A percentile compares a stretch with the other conserved stretches of the same genome.
These are phyloP conservation scores for Oophaga pumilio DNA, from an alignment of 2,113 vertebrate species.

Conservation along the genomic window DNA sequence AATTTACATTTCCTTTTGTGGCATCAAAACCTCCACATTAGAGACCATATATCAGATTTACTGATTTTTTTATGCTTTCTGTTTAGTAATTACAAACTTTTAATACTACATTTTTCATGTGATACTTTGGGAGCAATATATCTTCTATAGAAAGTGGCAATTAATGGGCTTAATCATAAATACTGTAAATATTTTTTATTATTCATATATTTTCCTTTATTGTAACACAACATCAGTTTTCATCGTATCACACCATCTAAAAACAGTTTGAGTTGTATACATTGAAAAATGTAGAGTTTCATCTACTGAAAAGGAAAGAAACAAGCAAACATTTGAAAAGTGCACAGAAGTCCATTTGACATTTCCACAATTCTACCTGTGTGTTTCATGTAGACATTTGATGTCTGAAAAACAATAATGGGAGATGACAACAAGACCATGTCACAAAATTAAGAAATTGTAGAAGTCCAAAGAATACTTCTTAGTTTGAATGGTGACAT, in stretches of 20 bases:
- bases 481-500: slow-evolving; percentile 25
- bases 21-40: not conserved
- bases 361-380: slow-evolving; percentile 32
- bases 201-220: slow-evolving; percentile 1
- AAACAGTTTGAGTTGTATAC: slow-evolving; percentile 1
- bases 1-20: not conserved
- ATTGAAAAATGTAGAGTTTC: slow-evolving; percentile 17
- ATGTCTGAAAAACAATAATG: slow-evolving; percentile 16
- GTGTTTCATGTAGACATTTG: slow-evolving; percentile 7
- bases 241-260: slow-evolving; percentile 35
- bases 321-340: slow-evolving; percentile 38
- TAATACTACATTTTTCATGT: not conserved
- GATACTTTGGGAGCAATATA: not conserved
- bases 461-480: slow-evolving; percentile 25
- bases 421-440: slow-evolving; percentile 22
- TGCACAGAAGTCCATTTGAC: slow-evolving; percentile 39
- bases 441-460: slow-evolving; percentile 35
- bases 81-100: not conserved
- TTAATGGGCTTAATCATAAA: not conserved
- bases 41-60: not conserved
- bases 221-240: slow-evolving; percentile 44
- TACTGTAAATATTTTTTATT: slow-evolving; percentile 35
- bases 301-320: slow-evolving; percentile 25
- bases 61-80: not conserved
- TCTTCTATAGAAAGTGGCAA: not conserved